Percentiles rank a stretch among this genome's conserved stretches.
phyloP scores from a whole-genome alignment of 1,140 invertebrate species.

The Temnothorax curvispinosus region DNA sequence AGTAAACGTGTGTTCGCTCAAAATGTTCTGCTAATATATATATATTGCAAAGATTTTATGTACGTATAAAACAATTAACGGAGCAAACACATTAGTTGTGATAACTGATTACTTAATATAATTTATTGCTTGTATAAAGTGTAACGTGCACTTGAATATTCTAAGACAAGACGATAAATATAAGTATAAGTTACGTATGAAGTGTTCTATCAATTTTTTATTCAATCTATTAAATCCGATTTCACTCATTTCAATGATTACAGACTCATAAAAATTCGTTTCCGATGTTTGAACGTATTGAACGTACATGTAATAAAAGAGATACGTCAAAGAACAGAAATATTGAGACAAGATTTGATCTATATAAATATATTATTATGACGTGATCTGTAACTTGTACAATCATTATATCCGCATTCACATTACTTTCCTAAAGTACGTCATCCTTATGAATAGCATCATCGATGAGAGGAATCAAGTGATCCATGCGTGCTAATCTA shows the following conservation, averaged over 20 bases:
- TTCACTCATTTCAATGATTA: neutral
- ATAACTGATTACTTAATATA: constrained; percentile 74
- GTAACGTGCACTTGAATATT: constrained; percentile 78
- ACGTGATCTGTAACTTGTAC: neutral
- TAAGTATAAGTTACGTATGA: constrained; percentile 69
- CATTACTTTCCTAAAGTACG: neutral
- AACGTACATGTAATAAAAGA: neutral
- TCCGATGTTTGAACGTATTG: neutral
- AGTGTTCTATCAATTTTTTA: constrained; percentile 4
- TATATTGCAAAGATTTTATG: constrained; percentile 37
- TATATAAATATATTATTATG: neutral
- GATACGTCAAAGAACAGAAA: neutral
- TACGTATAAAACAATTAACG: constrained; percentile 1
- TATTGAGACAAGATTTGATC: neutral
- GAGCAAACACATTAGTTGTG: constrained; percentile 65
- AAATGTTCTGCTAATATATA: constrained; percentile 18
- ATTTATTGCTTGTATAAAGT: constrained; percentile 81
- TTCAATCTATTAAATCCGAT: neutral
- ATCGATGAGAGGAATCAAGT: neutral
- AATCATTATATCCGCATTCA: neutral
- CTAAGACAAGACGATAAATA: constrained; percentile 73
- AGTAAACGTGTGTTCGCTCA: neutral
- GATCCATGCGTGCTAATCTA: constrained; percentile 18
- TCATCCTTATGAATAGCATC: neutral
- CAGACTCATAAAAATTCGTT: neutral